Conservation (phyloP, 2,888 invertebrate genomes). For the Brachyptera risi region DNA sequence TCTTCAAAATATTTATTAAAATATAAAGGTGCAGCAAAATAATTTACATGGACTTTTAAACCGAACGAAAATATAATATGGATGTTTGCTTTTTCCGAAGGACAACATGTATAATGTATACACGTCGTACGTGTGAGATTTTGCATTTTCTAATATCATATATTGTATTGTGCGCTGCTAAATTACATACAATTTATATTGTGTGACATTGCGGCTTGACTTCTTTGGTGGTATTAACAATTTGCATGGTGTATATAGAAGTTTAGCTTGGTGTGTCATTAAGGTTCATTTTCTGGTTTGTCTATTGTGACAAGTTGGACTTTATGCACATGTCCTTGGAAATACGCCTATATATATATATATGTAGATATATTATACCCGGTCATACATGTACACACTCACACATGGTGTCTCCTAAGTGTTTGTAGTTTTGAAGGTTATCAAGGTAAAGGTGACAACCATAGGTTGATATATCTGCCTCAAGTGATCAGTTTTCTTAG, state of each 20-base stretch:
- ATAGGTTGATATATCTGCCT: no score
- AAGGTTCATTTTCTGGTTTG: background rate
- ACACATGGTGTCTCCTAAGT: no score
- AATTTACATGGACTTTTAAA: conserved; percentile 11
- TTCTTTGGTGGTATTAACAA: conserved; percentile 18
- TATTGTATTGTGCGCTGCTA: background rate
- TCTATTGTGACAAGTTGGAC: background rate
- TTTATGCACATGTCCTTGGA: background rate
- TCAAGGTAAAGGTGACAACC: no score
- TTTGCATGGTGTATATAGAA: background rate
- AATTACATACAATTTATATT: conserved; percentile 17
- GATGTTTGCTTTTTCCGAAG: conserved; percentile 8
- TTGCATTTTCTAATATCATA: background rate
- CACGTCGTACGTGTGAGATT: background rate
- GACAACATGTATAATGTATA: conserved; percentile 1
- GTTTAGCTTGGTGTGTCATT: background rate
- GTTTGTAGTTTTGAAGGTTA: no score
- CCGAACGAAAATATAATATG: conserved; percentile 6
- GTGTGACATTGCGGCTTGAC: conserved; percentile 9
- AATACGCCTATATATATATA: background rate
- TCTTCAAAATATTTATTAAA: no score
- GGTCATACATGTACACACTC: conserved; percentile 1
- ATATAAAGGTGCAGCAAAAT: background rate
- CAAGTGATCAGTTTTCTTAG: no score
- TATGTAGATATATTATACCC: no score